phyloP scores from a whole-genome alignment of 2,888 invertebrate species.

The Euzetes globulus region DNA sequence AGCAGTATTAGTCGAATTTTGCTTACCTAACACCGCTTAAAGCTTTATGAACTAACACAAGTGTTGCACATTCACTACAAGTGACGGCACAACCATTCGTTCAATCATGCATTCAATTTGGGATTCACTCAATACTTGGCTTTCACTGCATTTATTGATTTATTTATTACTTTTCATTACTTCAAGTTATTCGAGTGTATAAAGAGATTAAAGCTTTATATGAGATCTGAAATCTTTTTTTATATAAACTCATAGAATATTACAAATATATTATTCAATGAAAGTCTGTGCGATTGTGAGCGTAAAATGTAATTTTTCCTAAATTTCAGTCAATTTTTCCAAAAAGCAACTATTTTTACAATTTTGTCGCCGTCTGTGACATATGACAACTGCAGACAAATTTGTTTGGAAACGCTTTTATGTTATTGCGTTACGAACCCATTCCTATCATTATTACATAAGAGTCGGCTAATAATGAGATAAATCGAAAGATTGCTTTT shows the following conservation, averaged over 20 bases:
- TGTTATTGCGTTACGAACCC: constrained; percentile 8
- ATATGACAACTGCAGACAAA: constrained; percentile 2
- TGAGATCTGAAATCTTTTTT: constrained; percentile 4
- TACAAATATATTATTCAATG: constrained; percentile 3
- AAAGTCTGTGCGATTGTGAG: background rate
- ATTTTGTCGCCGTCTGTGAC: background rate
- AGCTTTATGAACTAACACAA: constrained; percentile 18
- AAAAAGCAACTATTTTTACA: background rate
- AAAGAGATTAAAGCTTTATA: constrained; percentile 25
- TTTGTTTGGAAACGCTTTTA: background rate
- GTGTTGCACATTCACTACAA: background rate
- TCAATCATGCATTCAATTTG: background rate
- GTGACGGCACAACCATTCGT: background rate
- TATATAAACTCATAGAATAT: constrained; percentile 8
- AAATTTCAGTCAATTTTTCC: background rate
- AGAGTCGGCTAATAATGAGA: constrained; percentile 17
- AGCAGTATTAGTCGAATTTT: constrained; percentile 10
- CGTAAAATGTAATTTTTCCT: background rate
- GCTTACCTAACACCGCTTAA: constrained; percentile 23
- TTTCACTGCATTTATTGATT: constrained; percentile 11
- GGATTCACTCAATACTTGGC: constrained; percentile 14
- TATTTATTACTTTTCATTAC: constrained; percentile 27
- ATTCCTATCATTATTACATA: constrained; percentile 11
- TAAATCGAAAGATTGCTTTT: constrained; percentile 6
- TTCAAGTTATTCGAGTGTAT: constrained; percentile 21